A percentile compares a stretch with the other conserved stretches of the same genome.
phyloP scores from a whole-genome alignment of 2,113 vertebrate species.

The Pseudopipra pipra region DNA sequence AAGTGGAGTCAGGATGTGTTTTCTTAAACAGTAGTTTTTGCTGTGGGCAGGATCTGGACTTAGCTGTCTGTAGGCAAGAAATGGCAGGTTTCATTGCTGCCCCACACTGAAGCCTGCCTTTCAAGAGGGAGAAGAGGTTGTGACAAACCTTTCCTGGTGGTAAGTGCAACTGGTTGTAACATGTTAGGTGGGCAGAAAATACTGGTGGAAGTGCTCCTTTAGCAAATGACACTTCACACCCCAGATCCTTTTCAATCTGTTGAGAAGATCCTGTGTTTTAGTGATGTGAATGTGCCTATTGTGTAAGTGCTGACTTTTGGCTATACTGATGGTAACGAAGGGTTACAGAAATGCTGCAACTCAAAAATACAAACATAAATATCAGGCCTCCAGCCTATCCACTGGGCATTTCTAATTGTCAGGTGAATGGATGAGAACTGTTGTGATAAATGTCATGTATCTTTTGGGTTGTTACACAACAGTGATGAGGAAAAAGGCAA shows the following conservation, averaged over 20 bases:
- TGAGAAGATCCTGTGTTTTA: not conserved
- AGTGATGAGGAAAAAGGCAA: not conserved
- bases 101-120: not conserved
- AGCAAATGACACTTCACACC: not conserved
- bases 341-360: conserved; percentile 58
- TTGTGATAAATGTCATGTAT: conserved; percentile 78
- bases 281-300: not conserved
- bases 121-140: not conserved
- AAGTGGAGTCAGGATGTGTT: not conserved
- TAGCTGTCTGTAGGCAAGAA: not conserved
- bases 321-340: conserved; percentile 44
- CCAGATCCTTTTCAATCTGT: not conserved
- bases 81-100: rapidly evolving
- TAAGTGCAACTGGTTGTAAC: not conserved
- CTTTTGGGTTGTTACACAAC: conserved; percentile 35
- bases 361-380: conserved; percentile 59
- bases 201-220: not conserved
- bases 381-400: conserved; percentile 48
- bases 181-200: not conserved
- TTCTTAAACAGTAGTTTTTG: not conserved
- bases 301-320: not conserved
- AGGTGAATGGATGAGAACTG: conserved; percentile 66
- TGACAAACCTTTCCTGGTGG: not conserved
- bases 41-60: not conserved
- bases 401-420: conserved; percentile 71